These are phyloP conservation scores for Aphyosemion australe DNA, from an alignment of 2,113 vertebrate species.

Conservation along the genomic window DNA sequence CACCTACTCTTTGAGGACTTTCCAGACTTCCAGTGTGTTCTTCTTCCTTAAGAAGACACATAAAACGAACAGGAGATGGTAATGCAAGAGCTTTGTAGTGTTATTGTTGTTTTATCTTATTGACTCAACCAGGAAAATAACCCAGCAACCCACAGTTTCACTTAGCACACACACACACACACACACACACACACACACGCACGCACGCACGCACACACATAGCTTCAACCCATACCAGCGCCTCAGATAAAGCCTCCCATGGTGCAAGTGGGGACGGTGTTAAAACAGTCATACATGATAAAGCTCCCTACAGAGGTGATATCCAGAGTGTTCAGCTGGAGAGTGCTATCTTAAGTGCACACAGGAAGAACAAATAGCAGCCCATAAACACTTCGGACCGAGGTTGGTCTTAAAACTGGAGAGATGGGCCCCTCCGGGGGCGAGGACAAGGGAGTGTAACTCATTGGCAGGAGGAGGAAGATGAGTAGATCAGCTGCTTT, in stretches of 20 bases:
- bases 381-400: constrained; percentile 53
- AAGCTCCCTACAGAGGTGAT: constrained; percentile 38
- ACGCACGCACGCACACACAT: background rate
- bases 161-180: constrained; percentile 59
- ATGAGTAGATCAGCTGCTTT: constrained; percentile 23
- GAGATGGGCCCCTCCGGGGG: constrained; percentile 38
- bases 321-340: constrained; percentile 29
- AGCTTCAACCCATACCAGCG: constrained; percentile 56
- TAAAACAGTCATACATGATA: constrained; percentile 57
- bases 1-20: constrained; percentile 57
- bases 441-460: constrained; percentile 40
- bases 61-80: constrained; percentile 39
- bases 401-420: constrained; percentile 38
- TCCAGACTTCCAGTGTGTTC: constrained; percentile 48
- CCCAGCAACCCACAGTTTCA: constrained; percentile 65
- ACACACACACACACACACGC: too few relatives aligned
- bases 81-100: constrained; percentile 56
- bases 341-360: constrained; percentile 62
- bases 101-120: constrained; percentile 67
- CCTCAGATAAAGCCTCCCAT: constrained; percentile 59
- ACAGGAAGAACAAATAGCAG: constrained; percentile 39
- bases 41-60: constrained; percentile 37
- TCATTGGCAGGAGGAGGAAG: constrained; percentile 24
- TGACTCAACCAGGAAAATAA: constrained; percentile 62
- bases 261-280: constrained; percentile 44